Base-by-base conservation (phyloP, 2,888 invertebrate species). In the Eurytoma adleriae region DNA sequence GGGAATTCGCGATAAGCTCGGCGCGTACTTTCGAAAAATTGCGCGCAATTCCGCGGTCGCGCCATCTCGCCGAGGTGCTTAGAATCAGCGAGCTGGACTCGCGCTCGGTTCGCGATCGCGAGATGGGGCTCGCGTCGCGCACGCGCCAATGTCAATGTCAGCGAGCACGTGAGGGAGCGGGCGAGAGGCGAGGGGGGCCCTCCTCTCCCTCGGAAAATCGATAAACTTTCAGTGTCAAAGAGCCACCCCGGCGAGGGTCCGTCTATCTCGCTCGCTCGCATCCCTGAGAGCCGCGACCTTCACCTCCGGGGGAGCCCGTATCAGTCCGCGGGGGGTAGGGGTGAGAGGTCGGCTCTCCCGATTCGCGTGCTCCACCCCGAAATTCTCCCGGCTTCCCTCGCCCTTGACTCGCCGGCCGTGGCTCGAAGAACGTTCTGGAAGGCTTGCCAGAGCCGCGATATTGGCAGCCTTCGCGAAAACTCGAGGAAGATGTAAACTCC, bases 81-180 rank as follows among this genome's bases (percentile, higher is more conserved):
- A 48, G 84, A 89, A 89, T 75, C 85, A 84, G 64, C 84, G 56
- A 83, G 54, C 0, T 40, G 40, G 10, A 7, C 18, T 18, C 78
- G 75, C 82, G 84, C 83, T 81, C 59, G 79, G 30, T 81, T 85
- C 66, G 18, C 83, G 81, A 80, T 83, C 87, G 85, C 85, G 82
- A 87, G 88, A 86, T 89, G 86, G 86, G 84, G 85, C 85, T 84
- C 83, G 83, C 50, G 81, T 84, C 85, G 84, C 66, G 73, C 82
- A 84, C 85, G 85, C 86, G 88, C 86, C 90, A 90, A 90, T 90
- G 90, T 90, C 90, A 90, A 90, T 90, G 90, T 89, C 90, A 90
- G 87, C 85, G 86, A 89, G 86, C 90, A 90, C 90, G 90, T 90
- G 78, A 59, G 70, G 20, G 70, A 27, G 56, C n/a, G 14, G 10